Evolutionary conservation across 2,888 invertebrate genomes (phyloP).

Genomic region (Dryomyza anilis): DNA sequence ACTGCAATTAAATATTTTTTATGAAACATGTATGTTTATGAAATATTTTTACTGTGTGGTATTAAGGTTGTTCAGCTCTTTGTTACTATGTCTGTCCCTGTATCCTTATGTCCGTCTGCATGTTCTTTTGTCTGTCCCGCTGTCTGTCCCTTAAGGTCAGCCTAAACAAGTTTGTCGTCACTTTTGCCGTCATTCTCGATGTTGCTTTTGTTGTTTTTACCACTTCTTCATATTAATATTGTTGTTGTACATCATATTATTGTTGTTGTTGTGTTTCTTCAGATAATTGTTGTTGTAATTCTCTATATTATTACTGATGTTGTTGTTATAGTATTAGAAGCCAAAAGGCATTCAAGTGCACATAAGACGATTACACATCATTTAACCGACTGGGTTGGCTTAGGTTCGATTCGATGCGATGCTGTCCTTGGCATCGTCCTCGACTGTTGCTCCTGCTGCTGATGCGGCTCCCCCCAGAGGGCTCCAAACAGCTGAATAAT

Average conservation of each 20-base stretch:
- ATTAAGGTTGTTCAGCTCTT: not conserved
- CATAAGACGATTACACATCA: conserved; percentile 60
- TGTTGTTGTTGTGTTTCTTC: conserved; percentile 20
- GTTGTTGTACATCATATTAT: conserved; percentile 5
- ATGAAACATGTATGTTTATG: no score
- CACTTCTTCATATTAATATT: conserved; percentile 16
- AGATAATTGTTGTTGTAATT: conserved; percentile 14
- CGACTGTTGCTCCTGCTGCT: not conserved
- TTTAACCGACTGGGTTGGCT: conserved; percentile 56
- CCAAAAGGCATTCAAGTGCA: conserved; percentile 58
- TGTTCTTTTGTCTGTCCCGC: conserved; percentile 2
- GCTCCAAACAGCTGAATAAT: conserved; percentile 1
- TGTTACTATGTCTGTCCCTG: not conserved
- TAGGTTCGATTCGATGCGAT: no score
- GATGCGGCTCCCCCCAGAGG: not conserved
- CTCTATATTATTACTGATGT: no score
- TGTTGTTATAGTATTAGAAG: conserved; percentile 46
- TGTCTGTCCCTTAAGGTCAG: conserved; percentile 48
- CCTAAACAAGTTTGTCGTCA: conserved; percentile 48
- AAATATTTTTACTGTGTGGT: no score
- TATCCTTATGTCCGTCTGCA: not conserved
- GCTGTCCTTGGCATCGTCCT: not conserved
- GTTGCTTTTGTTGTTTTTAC: conserved; percentile 38
- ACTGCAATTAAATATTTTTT: no score
- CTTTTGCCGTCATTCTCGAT: conserved; percentile 31